A percentile compares a stretch with the other conserved stretches of the same genome.
These are phyloP conservation scores for Gymnosoma rotundatum DNA, from an alignment of 2,888 invertebrate species.

Conservation along the genomic window DNA sequence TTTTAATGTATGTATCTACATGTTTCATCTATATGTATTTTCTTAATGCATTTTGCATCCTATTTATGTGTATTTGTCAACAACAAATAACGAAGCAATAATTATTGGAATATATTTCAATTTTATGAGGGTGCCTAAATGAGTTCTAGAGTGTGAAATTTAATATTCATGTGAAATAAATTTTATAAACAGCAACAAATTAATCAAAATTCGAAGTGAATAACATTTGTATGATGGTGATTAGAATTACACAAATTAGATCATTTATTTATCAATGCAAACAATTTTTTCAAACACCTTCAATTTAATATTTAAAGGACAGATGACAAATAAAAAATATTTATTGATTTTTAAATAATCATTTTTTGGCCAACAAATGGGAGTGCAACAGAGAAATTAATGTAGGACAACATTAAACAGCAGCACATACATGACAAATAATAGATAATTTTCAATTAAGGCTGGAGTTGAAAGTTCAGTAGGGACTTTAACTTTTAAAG, in stretches of 20 bases:
- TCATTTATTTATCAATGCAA: slow-evolving; percentile 5
- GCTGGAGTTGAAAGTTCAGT: no score
- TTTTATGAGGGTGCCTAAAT: slow-evolving; percentile 34
- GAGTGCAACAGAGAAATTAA: neutral
- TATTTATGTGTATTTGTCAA: slow-evolving; percentile 25
- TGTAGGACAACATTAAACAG: neutral
- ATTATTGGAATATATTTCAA: slow-evolving; percentile 46
- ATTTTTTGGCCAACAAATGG: neutral
- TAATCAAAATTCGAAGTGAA: slow-evolving; percentile 1
- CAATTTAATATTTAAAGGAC: slow-evolving; percentile 10
- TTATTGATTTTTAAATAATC: slow-evolving; percentile 29
- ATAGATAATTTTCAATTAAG: no score
- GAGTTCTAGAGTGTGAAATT: slow-evolving; percentile 52
- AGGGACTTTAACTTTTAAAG: no score
- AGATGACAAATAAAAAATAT: neutral
- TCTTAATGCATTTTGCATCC: slow-evolving; percentile 23
- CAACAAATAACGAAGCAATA: slow-evolving; percentile 47
- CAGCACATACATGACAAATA: no score
- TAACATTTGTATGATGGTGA: slow-evolving; percentile 3
- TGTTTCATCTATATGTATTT: slow-evolving; percentile 19
- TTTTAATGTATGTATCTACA: neutral
- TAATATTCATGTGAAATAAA: slow-evolving; percentile 48
- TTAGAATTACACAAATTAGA: neutral
- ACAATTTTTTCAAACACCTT: neutral
- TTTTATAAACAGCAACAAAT: slow-evolving; percentile 59